These are phyloP conservation scores for Drosophila anomelani DNA, from an alignment of 2,888 invertebrate genomes.

Conservation along the genomic window DNA sequence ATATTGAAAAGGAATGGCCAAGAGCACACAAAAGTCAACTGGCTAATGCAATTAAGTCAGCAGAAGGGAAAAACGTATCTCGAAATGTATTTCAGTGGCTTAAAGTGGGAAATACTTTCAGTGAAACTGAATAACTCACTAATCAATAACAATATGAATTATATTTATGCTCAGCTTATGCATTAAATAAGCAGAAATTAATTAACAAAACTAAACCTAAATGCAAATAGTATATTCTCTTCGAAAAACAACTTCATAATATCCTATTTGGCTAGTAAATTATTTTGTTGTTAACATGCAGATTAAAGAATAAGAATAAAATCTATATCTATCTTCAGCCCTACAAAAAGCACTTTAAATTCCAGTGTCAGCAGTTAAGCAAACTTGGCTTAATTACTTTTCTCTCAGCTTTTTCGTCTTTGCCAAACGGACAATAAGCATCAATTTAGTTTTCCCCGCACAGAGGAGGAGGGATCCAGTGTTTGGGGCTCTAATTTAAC, in stretches of 20 bases:
- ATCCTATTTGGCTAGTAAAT: not conserved
- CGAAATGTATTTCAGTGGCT: not conserved
- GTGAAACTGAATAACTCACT: not conserved
- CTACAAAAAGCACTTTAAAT: not conserved
- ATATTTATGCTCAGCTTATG: not conserved
- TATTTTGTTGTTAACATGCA: not conserved
- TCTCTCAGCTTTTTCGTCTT: conserved; percentile 16
- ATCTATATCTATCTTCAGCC: not conserved
- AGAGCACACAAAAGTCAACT: conserved; percentile 33
- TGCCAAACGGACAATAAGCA: conserved; percentile 29
- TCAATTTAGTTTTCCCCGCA: conserved; percentile 26
- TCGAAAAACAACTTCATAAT: not conserved
- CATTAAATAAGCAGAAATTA: not conserved
- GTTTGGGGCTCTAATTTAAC: conserved; percentile 56
- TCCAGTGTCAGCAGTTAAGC: conserved; percentile 5
- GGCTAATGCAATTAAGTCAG: conserved; percentile 26
- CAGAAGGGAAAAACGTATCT: not conserved
- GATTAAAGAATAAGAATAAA: not conserved
- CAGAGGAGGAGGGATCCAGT: not conserved
- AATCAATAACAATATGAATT: too few species aligned
- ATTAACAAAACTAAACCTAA: not conserved
- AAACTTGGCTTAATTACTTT: conserved; percentile 31
- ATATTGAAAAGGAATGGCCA: conserved; percentile 27
- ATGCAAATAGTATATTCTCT: not conserved
- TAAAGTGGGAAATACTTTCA: not conserved